Base-by-base conservation (phyloP, 2,888 invertebrate species). In the Tridacna crocea region DNA sequence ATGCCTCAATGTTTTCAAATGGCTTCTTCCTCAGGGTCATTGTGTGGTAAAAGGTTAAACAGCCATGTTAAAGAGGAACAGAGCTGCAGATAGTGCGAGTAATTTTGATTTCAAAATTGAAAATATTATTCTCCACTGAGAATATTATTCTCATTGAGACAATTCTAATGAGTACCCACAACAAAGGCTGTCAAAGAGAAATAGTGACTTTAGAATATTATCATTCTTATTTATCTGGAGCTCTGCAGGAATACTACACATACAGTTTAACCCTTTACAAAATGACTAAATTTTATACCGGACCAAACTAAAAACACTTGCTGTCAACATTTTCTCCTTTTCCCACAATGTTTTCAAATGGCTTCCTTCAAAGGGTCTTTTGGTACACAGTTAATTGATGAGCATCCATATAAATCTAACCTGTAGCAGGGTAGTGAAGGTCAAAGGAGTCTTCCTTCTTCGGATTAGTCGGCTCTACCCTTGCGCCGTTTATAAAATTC, bases 341-440 rank as follows among this genome's bases (percentile, higher is more conserved):
- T 13, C 51, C 12, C 51, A 51, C 13, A 51, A 51, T 17, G 17
- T 51, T 12, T 13, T 51, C 12, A 51, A 51, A 13, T 51, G 51
- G 12, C 13, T 17, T 51, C 17, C 51, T 17, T 51, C 51, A 13
- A 13, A 51, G 17, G 12, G 13, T 13, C 17, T 51, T 51, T 51
- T 51, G 17, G 13, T 13, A 51, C 51, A 51, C 17, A 51, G 51
- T 12, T 12, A 13, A 13, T 51, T 12, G 17, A 13, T 51, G 17
- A 51, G 51, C 17, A 19, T 3, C n/a, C 10, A 17, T 6, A 19
- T 55, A 55, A 55, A 55, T 19, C 19, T 51, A 83, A 94, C 94
- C 93, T 85, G 93, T 94, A 22, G 93, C 93, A 75, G 94, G 94
- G 68, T 91, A 87, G 24, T 84, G 81, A 12, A 93, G 85, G 26